Percentiles rank a stretch among this genome's conserved stretches.
phyloP scores from a whole-genome alignment of 2,797 vertebrate species.

The Antrozous pallidus region DNA sequence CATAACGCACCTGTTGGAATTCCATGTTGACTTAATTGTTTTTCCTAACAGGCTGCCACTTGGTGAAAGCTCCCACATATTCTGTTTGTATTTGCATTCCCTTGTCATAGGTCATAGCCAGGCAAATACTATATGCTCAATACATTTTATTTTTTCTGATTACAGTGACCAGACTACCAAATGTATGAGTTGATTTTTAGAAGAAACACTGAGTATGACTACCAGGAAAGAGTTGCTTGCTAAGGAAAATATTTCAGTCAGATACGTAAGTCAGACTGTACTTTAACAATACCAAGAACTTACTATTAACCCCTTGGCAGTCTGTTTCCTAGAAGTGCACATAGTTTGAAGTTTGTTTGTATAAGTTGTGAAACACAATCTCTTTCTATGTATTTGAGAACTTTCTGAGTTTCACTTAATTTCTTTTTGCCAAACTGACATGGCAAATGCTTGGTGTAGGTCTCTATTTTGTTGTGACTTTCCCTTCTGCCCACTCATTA shows the following conservation, averaged over 20 bases:
- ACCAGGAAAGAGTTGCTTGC: conserved; percentile 15
- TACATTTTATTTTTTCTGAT: neutral
- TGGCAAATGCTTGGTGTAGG: neutral
- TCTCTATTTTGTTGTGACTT: neutral
- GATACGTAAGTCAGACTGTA: neutral
- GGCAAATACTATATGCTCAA: neutral
- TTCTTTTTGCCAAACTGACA: conserved; percentile 29
- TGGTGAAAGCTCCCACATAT: neutral
- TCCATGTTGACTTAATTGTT: neutral
- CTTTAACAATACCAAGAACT: conserved; percentile 42
- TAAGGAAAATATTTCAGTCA: conserved; percentile 40
- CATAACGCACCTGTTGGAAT: neutral
- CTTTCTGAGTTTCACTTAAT: conserved; percentile 43
- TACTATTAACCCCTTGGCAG: neutral
- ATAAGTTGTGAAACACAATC: conserved; percentile 43
- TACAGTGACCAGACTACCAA: neutral
- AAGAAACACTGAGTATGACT: conserved; percentile 27
- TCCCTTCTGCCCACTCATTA: neutral
- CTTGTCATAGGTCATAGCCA: neutral
- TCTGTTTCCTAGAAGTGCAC: conserved; percentile 60
- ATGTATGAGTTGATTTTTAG: neutral
- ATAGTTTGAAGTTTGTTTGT: conserved; percentile 46
- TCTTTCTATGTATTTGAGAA: conserved; percentile 32
- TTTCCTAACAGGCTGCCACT: neutral
- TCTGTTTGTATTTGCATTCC: neutral